Evolutionary conservation across 2,797 vertebrate genomes (phyloP).

Genomic region (Anas bahamensis): DNA sequence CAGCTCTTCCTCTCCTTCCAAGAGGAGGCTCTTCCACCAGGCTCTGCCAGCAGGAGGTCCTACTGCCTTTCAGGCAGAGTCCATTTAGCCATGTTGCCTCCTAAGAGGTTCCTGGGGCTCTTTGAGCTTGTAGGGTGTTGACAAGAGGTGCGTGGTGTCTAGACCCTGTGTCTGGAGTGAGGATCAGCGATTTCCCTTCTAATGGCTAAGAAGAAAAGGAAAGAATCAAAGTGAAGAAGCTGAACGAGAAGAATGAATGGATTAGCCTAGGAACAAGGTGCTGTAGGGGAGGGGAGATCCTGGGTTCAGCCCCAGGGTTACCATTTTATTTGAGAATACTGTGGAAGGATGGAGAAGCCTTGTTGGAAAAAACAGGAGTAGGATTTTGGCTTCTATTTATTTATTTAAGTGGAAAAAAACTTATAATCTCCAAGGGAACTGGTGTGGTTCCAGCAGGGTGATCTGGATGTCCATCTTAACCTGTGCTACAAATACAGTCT

Average conservation of each 20-base stretch:
- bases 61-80: background rate
- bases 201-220: background rate
- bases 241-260: background rate
- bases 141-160: background rate
- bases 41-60: background rate
- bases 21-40: background rate
- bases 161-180: background rate
- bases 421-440: background rate
- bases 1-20: background rate
- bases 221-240: background rate
- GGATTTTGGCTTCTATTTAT: background rate
- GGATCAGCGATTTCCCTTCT: background rate
- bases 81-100: background rate
- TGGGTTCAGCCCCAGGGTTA: background rate
- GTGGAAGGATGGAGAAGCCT: background rate
- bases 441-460: background rate
- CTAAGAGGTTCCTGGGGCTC: background rate
- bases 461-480: fast-evolving
- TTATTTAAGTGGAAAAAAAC: background rate
- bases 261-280: background rate
- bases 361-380: background rate
- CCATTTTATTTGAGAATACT: background rate
- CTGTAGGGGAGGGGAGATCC: background rate
- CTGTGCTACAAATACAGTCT: background rate
- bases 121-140: background rate